phyloP scores from a whole-genome alignment of 2,113 vertebrate genomes.

The Amblyopsis rosae region DNA sequence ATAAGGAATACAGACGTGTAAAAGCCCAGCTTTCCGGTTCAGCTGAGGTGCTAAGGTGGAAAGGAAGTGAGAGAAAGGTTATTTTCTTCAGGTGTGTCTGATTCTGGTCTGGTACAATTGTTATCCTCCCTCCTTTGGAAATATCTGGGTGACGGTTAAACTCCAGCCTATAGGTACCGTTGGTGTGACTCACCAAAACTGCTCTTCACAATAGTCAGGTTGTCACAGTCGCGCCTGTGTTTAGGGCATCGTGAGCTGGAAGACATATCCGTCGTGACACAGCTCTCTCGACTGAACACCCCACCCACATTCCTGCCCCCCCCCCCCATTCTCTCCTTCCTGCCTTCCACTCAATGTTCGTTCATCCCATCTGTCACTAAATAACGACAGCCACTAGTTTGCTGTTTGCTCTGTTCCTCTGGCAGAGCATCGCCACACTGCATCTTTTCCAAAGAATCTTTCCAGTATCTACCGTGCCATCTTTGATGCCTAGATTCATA shows the following conservation, averaged over 20 bases:
- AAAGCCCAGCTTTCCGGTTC: no score
- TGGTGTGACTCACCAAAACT: conserved; percentile 34
- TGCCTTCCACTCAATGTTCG: no score
- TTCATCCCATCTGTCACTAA: no score
- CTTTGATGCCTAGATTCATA: no score
- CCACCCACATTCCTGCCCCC: not conserved
- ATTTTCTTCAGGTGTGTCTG: not conserved
- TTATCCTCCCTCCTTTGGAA: conserved; percentile 8
- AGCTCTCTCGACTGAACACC: not conserved
- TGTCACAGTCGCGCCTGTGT: conserved; percentile 35
- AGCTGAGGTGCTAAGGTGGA: no score
- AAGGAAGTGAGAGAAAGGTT: not conserved
- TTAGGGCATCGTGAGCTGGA: conserved; percentile 24
- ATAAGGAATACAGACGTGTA: no score
- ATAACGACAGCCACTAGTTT: no score
- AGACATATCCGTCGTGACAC: conserved; percentile 49
- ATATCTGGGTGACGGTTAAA: conserved; percentile 19
- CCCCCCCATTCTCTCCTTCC: no score
- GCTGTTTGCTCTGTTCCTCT: no score
- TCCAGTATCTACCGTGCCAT: no score
- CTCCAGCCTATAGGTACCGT: conserved; percentile 32
- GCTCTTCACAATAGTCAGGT: conserved; percentile 47
- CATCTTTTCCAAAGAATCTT: no score
- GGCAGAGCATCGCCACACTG: no score
- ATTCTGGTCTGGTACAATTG: not conserved